Base-by-base conservation (phyloP, 2,797 vertebrate species). In the Botia almorhae region DNA sequence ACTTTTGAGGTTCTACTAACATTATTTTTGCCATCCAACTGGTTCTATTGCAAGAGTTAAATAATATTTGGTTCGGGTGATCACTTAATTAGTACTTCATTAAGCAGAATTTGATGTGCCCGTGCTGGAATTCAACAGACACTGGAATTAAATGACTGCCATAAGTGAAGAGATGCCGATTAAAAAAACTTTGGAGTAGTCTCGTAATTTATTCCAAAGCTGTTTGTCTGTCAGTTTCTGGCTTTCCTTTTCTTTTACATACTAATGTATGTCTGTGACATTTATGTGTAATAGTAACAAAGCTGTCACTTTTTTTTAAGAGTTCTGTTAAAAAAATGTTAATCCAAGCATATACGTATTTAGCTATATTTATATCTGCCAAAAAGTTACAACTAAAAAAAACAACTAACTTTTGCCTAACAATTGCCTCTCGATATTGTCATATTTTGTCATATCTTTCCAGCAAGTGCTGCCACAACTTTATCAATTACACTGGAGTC, bases 401-500 rank as follows among this genome's bases (percentile, higher is more conserved):
- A 64, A 11, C 39, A 33, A 33, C 33, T 33, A 33, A 33, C 33
- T 33, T 33, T 5, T 33, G 4, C 33, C 4, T 17, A 8, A n/a
- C 7, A 46, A 48, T 19, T n/a, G 51, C 10, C 33, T 21, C 55
- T 8, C 55, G 33, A 33, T 2, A 55, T 58, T 11, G 23, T 23
- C 6, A 67, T 23, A 26, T 67, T 26, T 13, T 10, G 2, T 82
- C 16, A 93, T 75, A 92, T 86, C 74, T 92, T 93, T 48, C 87
- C 91, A 77, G 73, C 90, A 64, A 95, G 89, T 46, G 87, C 87
- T 6, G 13, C 76, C 1, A 91, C 75, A 50, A 93, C 75, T 7
- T 63, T 84, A 76, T 36, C 26, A 12, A 94, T 89, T 74, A 87
- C 86, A 29, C 87, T 83, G 43, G 51, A 78, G 90, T 95, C 92